Base-by-base conservation (phyloP, 2,888 invertebrate genomes). In the Terebella lapidaria region DNA sequence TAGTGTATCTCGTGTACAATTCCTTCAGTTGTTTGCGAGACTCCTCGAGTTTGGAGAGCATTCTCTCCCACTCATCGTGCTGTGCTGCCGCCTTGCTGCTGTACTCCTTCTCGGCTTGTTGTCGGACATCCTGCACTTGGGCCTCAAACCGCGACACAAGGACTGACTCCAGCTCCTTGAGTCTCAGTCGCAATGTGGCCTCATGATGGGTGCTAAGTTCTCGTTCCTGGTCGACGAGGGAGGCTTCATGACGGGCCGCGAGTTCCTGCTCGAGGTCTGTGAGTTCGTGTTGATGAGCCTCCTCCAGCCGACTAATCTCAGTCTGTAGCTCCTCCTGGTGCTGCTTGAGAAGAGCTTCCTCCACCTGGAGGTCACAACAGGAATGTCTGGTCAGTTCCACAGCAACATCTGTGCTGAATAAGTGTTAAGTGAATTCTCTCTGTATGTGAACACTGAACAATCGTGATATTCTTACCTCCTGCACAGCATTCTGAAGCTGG, bases 21-120 rank as follows among this genome's bases (percentile, higher is more conserved):
- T 54, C 29, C 53, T 62, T 18, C 29, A 59, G 45, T n/a, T 54
- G 46, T 2, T 26, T 27, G 22, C 30, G 54, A 3, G 47, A 51
- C n/a, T 59, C 58, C 27, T 64, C 61, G 27, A 67, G 56, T 51
- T 68, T 57, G 10, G 49, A 20, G 10, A 56, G 56, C 20, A 65
- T 30, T 28, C 57, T 58, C 52, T 65, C 59, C 28, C 66, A 54
- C 56, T 70, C 67, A 15, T 58, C 54, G 20, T 30, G 3, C 5
- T n/a, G 4, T 22, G 2, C 28, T 2, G 3, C 26, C 54, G 25
- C n/a, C 4, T 47, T n/a, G 3, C 15, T 1, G 15, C 20, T 10
- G 29, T 47, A 26, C 22, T 54, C 45, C 2, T 58, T 29, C 20
- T 54, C 54, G 45, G 54, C n/a, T 22, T 49, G n/a, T 22, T 49